Evolutionary conservation across 2,797 vertebrate species (phyloP).

Genomic region (Borostomias antarcticus): DNA sequence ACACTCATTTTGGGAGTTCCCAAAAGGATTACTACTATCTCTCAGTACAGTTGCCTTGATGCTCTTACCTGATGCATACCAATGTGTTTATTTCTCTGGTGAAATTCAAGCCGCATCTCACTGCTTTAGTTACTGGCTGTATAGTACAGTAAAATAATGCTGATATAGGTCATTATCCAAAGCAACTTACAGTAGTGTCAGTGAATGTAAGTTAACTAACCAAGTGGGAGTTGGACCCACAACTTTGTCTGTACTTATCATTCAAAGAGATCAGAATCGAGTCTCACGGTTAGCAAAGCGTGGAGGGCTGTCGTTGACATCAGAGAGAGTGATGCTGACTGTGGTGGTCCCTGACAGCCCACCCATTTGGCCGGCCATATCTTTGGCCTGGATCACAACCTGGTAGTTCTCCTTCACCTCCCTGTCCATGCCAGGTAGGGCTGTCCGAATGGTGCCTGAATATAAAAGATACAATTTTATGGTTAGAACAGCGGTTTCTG

Average conservation of each 20-base stretch:
- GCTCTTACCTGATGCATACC: no score
- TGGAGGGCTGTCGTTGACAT: slow-evolving; percentile 96
- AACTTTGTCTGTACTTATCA: background rate
- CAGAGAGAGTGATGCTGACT: slow-evolving; percentile 91
- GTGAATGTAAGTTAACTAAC: no score
- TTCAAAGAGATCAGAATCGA: background rate
- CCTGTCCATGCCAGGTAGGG: slow-evolving; percentile 94
- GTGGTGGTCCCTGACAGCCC: slow-evolving; percentile 93
- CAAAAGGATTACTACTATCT: background rate
- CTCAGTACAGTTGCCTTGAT: background rate
- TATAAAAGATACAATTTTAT: background rate
- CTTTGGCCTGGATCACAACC: slow-evolving; percentile 97
- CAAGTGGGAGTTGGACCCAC: no score
- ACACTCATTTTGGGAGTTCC: slow-evolving; percentile 1
- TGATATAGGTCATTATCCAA: no score
- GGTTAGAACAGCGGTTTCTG: no score
- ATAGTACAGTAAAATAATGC: background rate
- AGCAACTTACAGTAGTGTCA: no score
- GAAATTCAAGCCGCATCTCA: no score
- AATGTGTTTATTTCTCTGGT: no score
- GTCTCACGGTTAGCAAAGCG: slow-evolving; percentile 92
- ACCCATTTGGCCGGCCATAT: slow-evolving; percentile 98
- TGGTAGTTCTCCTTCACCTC: slow-evolving; percentile 95
- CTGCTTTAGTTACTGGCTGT: no score
- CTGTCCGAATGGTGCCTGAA: slow-evolving; percentile 92